Conservation (phyloP, 2,113 vertebrate genomes). For the Callipepla californica region DNA sequence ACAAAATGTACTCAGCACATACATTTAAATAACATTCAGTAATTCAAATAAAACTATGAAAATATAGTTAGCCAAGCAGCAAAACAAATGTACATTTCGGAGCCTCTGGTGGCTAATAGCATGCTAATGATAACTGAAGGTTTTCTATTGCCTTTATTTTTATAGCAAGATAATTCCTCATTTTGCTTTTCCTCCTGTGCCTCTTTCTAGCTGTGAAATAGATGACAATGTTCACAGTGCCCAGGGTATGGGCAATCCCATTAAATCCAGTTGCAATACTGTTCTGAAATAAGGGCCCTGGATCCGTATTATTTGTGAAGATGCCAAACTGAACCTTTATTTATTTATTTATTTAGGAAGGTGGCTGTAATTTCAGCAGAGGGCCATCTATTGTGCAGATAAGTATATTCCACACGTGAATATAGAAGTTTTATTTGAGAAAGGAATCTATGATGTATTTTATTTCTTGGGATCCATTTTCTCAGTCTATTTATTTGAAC, state of each 20-base stretch:
- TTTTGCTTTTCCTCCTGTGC: background rate
- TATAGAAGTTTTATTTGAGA: background rate
- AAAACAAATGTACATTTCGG: background rate
- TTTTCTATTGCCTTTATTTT: background rate
- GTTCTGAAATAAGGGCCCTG: background rate
- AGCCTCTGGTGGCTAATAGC: background rate
- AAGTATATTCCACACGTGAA: background rate
- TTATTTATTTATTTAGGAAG: background rate
- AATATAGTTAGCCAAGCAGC: background rate
- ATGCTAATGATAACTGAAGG: background rate
- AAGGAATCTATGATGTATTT: background rate
- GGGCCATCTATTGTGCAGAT: background rate
- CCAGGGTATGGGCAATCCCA: background rate
- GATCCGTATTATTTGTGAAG: background rate
- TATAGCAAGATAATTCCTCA: background rate
- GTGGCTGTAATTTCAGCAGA: background rate
- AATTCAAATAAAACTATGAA: background rate
- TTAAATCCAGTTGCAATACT: fast-evolving
- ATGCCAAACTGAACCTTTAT: background rate
- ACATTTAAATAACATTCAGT: background rate
- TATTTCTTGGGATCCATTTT: background rate
- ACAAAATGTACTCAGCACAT: background rate
- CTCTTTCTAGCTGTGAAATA: background rate
- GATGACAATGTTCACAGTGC: background rate
- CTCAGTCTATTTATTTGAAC: background rate